Conservation (phyloP, 2,113 vertebrate species). For the Dipodomys spectabilis region DNA sequence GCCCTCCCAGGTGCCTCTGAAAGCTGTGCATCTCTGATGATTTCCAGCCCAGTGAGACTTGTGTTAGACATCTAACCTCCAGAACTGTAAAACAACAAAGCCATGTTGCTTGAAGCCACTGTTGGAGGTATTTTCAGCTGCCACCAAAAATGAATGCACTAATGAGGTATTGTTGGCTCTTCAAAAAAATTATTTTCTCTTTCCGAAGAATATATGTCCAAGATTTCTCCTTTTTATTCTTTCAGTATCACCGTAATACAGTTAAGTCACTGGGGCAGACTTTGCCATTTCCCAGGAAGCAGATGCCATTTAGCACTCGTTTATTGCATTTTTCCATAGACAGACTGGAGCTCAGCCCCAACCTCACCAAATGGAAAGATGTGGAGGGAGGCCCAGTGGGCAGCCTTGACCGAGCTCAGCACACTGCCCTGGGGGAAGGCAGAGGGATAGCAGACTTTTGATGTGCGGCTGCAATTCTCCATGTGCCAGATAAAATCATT, state of each 20-base stretch:
- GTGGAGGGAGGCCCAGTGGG: constrained; percentile 58
- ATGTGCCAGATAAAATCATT: constrained; percentile 72
- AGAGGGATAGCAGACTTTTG: constrained; percentile 69
- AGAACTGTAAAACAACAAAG: background rate
- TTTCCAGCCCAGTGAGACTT: background rate
- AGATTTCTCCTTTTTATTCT: background rate
- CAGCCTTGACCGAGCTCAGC: constrained; percentile 75
- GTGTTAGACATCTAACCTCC: background rate
- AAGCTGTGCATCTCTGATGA: background rate
- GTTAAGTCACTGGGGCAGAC: background rate
- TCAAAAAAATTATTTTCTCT: background rate
- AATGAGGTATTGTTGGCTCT: background rate
- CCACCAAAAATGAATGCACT: background rate
- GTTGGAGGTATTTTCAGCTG: background rate
- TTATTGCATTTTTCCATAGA: constrained; percentile 64
- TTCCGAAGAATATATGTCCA: background rate
- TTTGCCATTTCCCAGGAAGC: constrained; percentile 65
- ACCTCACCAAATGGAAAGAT: constrained; percentile 65
- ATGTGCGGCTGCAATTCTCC: constrained; percentile 71
- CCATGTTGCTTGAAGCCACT: background rate
- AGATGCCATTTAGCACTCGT: constrained; percentile 60
- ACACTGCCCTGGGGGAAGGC: constrained; percentile 70
- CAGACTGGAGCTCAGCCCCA: constrained; percentile 59
- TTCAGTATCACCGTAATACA: background rate
- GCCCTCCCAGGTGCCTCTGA: background rate